Base-by-base conservation (phyloP, 2,888 invertebrate genomes). In the Hirtodrosophila confusa region DNA sequence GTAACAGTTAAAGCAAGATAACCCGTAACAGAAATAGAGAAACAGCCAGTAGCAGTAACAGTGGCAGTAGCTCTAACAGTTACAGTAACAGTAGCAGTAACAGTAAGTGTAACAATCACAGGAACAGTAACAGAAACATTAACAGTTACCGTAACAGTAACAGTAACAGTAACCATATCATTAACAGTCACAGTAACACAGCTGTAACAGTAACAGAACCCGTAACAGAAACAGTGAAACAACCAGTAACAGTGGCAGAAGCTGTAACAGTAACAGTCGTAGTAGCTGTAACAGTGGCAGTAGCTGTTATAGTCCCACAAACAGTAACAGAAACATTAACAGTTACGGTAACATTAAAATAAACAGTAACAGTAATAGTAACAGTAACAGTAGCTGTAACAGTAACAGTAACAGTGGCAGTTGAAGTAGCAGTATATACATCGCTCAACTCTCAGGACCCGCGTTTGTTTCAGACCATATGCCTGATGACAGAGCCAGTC, bases 381-480 rank as follows among this genome's bases (percentile, higher is more conserved):
- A n/a, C 4, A 31, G 9, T 27, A n/a, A 7, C 23, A 29, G 10
- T 37, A 8, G 8, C 12, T 10, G n/a, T 37, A 5, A 31, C 24
- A 37, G 23, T 17, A 3, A 12, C 27, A 43, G 29, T 7, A 11
- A 11, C 11, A 43, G 11, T 9, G 24, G 17, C 12, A 36, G 23
- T 51, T 0, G 29, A 17, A 37, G 24, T 41, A 45, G 44, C n/a
- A 27, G 12, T n/a, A 31, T 29, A 43, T 36, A 29, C 5, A 33
- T 48, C 27, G n/a, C 36, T n/a, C 35, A 47, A 27, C 40, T 33
- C 40, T 40, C 39, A 33, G 9, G 4, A 3, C 7, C 29, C 33
- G 37, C 27, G 12, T 23, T 17, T 45, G 33, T 29, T 40, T 29
- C 24, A 11, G 11, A 0, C 40, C 43, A 65, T 51, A 41, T 35